phyloP scores from a whole-genome alignment of 1,140 invertebrate genomes.

The Microplitis mediator region DNA sequence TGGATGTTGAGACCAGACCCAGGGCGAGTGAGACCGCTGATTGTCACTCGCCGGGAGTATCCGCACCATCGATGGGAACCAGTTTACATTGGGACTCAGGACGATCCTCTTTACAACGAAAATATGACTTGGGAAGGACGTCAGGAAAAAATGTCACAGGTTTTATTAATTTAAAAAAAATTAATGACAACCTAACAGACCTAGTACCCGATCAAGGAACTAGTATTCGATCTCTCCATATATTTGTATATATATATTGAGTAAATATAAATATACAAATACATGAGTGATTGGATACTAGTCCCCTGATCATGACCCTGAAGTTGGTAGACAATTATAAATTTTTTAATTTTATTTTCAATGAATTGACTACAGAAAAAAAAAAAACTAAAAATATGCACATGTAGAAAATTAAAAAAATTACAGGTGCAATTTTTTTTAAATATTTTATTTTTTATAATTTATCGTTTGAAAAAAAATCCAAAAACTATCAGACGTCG shows the following conservation, averaged over 20 bases:
- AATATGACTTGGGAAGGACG: constrained; percentile 81
- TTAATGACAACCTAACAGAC: neutral
- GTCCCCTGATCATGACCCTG: too few species aligned
- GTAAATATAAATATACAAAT: constrained; percentile 5
- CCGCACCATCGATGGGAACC: constrained; percentile 83
- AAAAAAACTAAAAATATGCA: too few species aligned
- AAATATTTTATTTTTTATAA: too few species aligned
- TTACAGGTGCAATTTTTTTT: too few species aligned
- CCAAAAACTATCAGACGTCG: too few species aligned
- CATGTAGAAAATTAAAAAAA: too few species aligned
- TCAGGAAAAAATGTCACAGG: constrained; percentile 85
- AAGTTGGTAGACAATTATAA: too few species aligned
- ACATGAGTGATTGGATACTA: neutral
- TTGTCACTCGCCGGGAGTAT: constrained; percentile 71
- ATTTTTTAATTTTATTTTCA: too few species aligned
- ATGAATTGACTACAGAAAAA: too few species aligned
- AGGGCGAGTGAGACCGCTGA: constrained; percentile 65
- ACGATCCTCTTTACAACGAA: constrained; percentile 82
- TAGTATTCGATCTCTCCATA: constrained; percentile 7
- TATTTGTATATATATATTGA: too few species aligned
- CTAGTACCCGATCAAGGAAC: neutral
- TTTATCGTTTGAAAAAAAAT: too few species aligned
- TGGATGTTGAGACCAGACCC: constrained; percentile 68
- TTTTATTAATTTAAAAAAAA: constrained; percentile 13
- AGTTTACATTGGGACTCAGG: constrained; percentile 79